Percentiles rank a stretch among this genome's conserved stretches.
phyloP scores from a whole-genome alignment of 2,113 vertebrate species.

The Bambusicola thoracicus region DNA sequence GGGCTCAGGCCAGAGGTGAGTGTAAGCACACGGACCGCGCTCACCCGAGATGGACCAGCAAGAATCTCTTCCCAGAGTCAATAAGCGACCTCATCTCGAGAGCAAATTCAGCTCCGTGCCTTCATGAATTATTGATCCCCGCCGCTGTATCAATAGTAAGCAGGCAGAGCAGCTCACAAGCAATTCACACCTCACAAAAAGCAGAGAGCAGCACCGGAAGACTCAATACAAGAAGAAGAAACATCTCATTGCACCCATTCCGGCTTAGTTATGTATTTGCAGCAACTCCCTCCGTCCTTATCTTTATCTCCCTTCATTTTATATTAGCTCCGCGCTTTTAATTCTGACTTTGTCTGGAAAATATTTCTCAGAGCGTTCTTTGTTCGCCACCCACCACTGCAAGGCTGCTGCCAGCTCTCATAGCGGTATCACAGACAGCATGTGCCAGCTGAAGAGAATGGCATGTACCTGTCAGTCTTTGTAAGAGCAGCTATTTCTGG shows the following conservation, averaged over 20 bases:
- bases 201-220: not conserved
- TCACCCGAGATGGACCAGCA: not conserved
- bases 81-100: not conserved
- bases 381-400: constrained; percentile 25
- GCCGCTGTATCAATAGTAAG: not conserved
- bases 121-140: not conserved
- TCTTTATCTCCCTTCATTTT: not conserved
- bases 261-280: not conserved
- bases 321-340: not conserved
- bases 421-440: not conserved
- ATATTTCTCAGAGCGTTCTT: not conserved
- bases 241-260: not conserved
- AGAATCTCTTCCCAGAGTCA: constrained; percentile 3
- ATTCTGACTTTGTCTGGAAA: not conserved
- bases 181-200: not conserved
- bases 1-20: not conserved
- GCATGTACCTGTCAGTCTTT: constrained; percentile 14
- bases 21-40: not conserved
- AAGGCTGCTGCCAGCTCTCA: constrained; percentile 40
- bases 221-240: not conserved
- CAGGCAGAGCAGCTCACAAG: not conserved
- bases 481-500: constrained; percentile 22
- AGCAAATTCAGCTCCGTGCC: not conserved
- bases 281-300: not conserved
- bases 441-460: not conserved